Conservation (phyloP, 2,797 vertebrate species). For the Typhlichthys subterraneus region DNA sequence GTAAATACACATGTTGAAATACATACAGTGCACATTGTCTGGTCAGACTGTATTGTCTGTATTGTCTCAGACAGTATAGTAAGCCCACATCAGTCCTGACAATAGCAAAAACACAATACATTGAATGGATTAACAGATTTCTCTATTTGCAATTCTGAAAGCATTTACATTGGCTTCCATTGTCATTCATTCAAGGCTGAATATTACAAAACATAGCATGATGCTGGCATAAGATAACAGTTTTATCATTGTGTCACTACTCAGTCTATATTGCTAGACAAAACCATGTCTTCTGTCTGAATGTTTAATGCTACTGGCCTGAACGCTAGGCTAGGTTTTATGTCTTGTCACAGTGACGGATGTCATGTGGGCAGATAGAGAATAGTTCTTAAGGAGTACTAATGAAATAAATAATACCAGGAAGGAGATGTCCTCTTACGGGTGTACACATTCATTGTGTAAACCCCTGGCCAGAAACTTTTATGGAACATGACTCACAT, state of each 20-base stretch:
- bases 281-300: constrained; percentile 26
- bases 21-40: constrained; percentile 45
- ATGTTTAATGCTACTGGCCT: constrained; percentile 11
- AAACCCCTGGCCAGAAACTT: constrained; percentile 46
- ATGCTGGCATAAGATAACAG: constrained; percentile 31
- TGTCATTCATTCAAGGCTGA: constrained; percentile 29
- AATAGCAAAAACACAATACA: constrained; percentile 42
- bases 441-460: constrained; percentile 39
- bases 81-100: constrained; percentile 30
- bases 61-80: constrained; percentile 41
- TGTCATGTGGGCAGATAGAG: constrained; percentile 20
- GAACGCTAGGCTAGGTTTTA: constrained; percentile 12
- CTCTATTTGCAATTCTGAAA: constrained; percentile 38
- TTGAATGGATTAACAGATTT: constrained; percentile 49
- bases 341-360: constrained; percentile 19
- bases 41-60: constrained; percentile 29
- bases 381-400: constrained; percentile 22
- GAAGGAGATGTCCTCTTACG: constrained; percentile 35
- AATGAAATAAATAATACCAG: constrained; percentile 45
- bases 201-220: constrained; percentile 25
- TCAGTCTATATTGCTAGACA: constrained; percentile 45
- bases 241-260: constrained; percentile 39
- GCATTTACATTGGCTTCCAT: constrained; percentile 41
- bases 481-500: constrained; percentile 25
- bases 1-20: constrained; percentile 41